Base-by-base conservation (phyloP, 1,140 invertebrate genomes). In the Drosophila yakuba region DNA sequence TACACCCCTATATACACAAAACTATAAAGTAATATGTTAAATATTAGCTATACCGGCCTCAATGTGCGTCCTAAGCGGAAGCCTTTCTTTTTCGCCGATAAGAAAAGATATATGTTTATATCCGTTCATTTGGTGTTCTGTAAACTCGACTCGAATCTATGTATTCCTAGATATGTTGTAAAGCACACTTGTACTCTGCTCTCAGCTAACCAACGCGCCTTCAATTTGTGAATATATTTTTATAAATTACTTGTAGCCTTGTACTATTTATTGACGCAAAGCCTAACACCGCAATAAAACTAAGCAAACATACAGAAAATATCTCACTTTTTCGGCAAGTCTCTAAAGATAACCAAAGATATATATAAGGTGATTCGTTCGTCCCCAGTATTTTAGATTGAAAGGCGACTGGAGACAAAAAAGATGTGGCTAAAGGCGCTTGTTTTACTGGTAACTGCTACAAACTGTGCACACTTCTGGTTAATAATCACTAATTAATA, bases 201-300 rank as follows among this genome's bases (percentile, higher is more conserved):
- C 72, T 57, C 54, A 83, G 73, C 80, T 72, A 84, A 84, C 64
- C 43, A 68, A 73, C 55, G 82, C 78, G 82, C 83, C 74, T 88
- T 85, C 45, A 72, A 83, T 78, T 88, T 88, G 84, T 88, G 82
- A 83, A 86, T 88, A 85, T 80, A 66, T 60, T 80, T 71, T 75
- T 69, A 77, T 59, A 69, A 48, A 74, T 62, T 84, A 69, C 32
- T 36, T 47, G 36, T 44, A 64, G 67, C 44, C 67, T 69, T 61
- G 58, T 51, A 56, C 77, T 79, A 76, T 77, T 77, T 77, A 77
- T 77, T 77, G 56, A 74, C 58, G 58, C 69, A 35, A 57, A 62
- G 68, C 71, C 69, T 74, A 62, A 72, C 41, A 76, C 38, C 36
- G 62, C 68, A 85, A 85, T 85, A 85, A 85, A 84, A 57, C 59